Evolutionary conservation across 2,888 invertebrate genomes (phyloP), one percentile per base, ranked within the genome.

Genomic region (Pandemis cinnamomeana): DNA sequence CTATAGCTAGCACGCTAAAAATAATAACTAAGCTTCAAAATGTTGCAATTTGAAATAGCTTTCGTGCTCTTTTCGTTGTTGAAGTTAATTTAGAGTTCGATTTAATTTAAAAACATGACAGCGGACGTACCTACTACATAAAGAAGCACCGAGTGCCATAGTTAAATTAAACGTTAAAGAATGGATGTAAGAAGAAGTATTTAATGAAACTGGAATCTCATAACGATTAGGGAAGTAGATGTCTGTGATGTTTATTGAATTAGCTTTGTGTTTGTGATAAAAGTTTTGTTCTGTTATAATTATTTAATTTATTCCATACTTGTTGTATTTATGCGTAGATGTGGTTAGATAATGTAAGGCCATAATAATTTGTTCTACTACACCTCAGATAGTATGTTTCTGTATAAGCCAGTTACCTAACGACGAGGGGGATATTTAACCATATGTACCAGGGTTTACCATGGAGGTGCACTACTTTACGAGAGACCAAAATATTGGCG

Each of bases 181-280:
- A 83, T 86, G 85, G 85, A 81, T 85, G 85, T 87, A 63, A 78
- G 81, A 82, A 78, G 82, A 80, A 81, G 80, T 86, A 84, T 81
- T 80, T 78, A 80, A 76, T 78, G 70, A 80, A 78, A 81, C 71
- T 77, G 81, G 89, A 89, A 91, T 90, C 89, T 91, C 90, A 86
- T 84, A 82, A 82, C 77, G 78, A 82, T 85, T 89, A 89, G 84
- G 81, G 86, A 84, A 75, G 87, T 92, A 92, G 91, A 83, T 88
- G 88, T 91, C 92, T 93, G 93, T 93, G 92, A 93, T 92, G 89
- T 89, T 90, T 83, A 84, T 84, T 87, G 80, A 86, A 81, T 82
- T 89, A 86, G 82, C 79, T 88, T 84, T 87, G 81, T 85, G 81
- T 88, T 89, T 80, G 80, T 87, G 81, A 84, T 84, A 80, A 70